Percentiles rank a stretch among this genome's conserved stretches.
Conservation (phyloP, 2,888 invertebrate genomes). For the Stegana nigrithorax region DNA sequence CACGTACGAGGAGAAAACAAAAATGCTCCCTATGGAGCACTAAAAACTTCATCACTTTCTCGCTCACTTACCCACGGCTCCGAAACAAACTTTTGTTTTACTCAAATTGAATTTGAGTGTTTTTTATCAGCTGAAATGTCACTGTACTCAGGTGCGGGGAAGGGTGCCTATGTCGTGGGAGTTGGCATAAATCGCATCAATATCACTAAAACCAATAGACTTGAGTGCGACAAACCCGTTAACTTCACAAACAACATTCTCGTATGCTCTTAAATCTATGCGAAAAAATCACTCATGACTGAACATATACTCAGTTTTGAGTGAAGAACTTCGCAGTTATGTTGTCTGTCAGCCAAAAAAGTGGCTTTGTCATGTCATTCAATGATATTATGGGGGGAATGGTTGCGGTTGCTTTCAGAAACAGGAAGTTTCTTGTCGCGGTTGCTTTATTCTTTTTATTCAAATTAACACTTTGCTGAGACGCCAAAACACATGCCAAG, state of each 20-base stretch:
- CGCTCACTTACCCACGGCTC: slow-evolving; percentile 43
- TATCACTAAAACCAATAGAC: not conserved
- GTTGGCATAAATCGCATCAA: not conserved
- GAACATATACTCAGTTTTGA: too few species aligned
- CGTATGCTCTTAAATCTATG: too few species aligned
- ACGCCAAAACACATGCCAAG: not conserved
- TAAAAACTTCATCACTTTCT: slow-evolving; percentile 46
- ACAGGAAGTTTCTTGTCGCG: slow-evolving; percentile 49
- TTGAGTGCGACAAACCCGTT: too few species aligned
- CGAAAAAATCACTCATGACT: too few species aligned
- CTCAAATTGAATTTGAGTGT: too few species aligned
- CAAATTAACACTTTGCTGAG: not conserved
- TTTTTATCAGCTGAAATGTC: too few species aligned
- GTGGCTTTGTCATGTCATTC: too few species aligned
- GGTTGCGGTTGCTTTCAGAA: slow-evolving; percentile 22
- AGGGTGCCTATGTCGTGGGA: not conserved
- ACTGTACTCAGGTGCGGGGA: slow-evolving; percentile 37
- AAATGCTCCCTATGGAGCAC: slow-evolving; percentile 56
- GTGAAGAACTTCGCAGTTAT: too few species aligned
- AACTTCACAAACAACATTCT: too few species aligned
- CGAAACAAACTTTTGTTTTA: not conserved
- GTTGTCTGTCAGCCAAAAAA: slow-evolving; percentile 31
- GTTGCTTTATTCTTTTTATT: not conserved
- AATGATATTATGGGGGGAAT: not conserved
- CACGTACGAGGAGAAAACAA: slow-evolving; percentile 29